These are phyloP conservation scores for Scomber japonicus DNA, from an alignment of 2,113 vertebrate species.

Conservation along the genomic window DNA sequence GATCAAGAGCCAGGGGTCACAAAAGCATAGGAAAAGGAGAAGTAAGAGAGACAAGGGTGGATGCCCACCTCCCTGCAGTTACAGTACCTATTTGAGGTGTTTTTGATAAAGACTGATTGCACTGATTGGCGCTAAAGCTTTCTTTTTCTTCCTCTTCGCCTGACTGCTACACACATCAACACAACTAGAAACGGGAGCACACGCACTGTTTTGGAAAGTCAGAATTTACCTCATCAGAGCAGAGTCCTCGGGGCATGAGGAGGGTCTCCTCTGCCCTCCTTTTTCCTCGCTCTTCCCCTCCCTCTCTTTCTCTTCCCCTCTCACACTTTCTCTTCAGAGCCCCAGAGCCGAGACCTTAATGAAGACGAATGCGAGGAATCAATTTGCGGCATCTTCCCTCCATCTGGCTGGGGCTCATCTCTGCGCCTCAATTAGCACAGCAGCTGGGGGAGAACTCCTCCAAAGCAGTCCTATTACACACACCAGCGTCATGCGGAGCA, in stretches of 20 bases:
- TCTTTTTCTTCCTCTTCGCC: not conserved
- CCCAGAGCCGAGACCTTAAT: conserved; percentile 82
- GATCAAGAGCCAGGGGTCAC: conserved; percentile 32
- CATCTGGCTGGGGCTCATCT: conserved; percentile 82
- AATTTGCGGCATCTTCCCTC: conserved; percentile 84
- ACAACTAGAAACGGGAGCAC: not conserved
- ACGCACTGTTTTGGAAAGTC: conserved; percentile 37
- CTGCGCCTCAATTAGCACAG: conserved; percentile 84
- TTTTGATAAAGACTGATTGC: conserved; percentile 35
- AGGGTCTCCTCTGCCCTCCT: conserved; percentile 53
- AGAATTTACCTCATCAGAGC: conserved; percentile 67
- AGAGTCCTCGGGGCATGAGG: conserved; percentile 41
- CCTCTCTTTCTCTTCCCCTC: conserved; percentile 38
- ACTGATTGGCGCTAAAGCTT: conserved; percentile 6
- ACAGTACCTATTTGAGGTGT: conserved; percentile 5
- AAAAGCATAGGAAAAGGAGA: conserved; percentile 21
- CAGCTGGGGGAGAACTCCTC: conserved; percentile 83
- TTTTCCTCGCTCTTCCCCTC: conserved; percentile 10
- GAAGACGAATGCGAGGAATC: conserved; percentile 87
- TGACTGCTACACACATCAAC: conserved; percentile 5
- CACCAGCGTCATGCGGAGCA: conserved; percentile 61
- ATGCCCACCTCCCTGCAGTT: conserved; percentile 21
- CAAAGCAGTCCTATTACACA: conserved; percentile 77
- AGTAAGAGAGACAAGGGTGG: conserved; percentile 4
- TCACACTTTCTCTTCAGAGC: conserved; percentile 57